Evolutionary conservation across 2,797 vertebrate species (phyloP), one percentile per base, ranked within the genome.

Genomic region (Lepus townsendii): DNA sequence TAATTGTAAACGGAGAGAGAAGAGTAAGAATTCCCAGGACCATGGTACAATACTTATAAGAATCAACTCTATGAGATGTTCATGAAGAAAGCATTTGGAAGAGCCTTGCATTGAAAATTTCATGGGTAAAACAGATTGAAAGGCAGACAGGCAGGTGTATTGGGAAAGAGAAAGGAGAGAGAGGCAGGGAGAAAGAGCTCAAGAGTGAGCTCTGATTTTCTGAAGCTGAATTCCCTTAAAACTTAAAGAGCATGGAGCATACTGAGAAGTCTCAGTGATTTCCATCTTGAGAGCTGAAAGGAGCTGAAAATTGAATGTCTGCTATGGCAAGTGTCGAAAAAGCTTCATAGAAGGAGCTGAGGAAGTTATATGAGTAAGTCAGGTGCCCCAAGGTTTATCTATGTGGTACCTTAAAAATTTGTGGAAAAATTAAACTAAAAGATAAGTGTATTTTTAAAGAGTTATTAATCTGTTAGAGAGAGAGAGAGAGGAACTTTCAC

Each of bases 121-220:
- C 5, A 14, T 26, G 63, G 16, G 10, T 19, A 62, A 79, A 82
- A 26, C 1, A 65, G 9, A 8, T 11, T 32, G 0, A n/a, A 69
- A 35, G 14, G 5, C 14, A 68, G 4, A 4, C 20, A 27, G 24
- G 3, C 3, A 72, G 7, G 72, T 54, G 5, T 65, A 8, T 62
- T 26, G 1, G 3, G 75, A 42, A 1, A 24, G 3, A 75, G 3
- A 17, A 12, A 38, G 22, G 14, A 22, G 65, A n/a, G 7, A 14
- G 1, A 30, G 5, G 0, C 3, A 73, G 24, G 3, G 22, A 16
- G 2, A n/a, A 3, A 26, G 11, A 24, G n/a, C 13, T 35, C 32
- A 2, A 30, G 30, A 11, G 22, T 47, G 24, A 35, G 11, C 3
- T 54, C 30, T 72, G 14, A 9, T 57, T 84, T 66, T 88, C 52